Evolutionary conservation across 1,140 invertebrate species (phyloP), one percentile per base, ranked within the genome.

Genomic region (Drosophila bocki): DNA sequence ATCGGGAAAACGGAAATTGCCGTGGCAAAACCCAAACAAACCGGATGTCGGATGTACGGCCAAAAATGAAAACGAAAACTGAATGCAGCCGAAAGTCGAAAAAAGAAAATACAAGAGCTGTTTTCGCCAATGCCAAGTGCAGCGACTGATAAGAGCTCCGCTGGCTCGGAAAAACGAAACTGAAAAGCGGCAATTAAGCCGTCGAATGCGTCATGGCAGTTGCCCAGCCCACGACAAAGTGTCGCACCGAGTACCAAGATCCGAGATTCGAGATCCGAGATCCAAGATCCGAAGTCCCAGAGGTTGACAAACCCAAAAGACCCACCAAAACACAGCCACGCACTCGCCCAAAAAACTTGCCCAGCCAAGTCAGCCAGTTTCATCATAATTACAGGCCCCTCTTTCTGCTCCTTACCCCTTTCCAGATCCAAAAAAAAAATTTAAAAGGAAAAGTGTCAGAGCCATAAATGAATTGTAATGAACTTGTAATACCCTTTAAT

Each of bases 301-400:
- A 78, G 75, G 75, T 78, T 78, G 75, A 78, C 75, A 78, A 78
- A 78, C 75, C 75, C 72, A 63, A 56, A 17, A 26, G 59, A 33
- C 41, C 39, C 63, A 67, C 26, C 48, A 47, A 68, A 53, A 44
- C 37, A 50, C 57, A 61, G 75, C 75, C 74, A 78, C 71, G 71
- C 71, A 75, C 71, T 70, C 39, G 47, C 61, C 70, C 63, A 65
- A 75, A 50, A 57, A 75, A 74, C 33, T 74, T 61, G 67, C 67
- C 67, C 54, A 60, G 65, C 56, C 70, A 63, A 61, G 57, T 75
- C 75, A 82, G 80, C 64, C 83, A 72, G 70, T 77, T 83, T 67
- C 71, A 74, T 65, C 75, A 87, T 86, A 87, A 87, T 87, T 88
- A 88, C 84, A 64, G 29, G 32, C 67, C 53, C 22, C 70, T 50